Base-by-base conservation (phyloP, 2,113 vertebrate species). In the Henicopernis longicauda region DNA sequence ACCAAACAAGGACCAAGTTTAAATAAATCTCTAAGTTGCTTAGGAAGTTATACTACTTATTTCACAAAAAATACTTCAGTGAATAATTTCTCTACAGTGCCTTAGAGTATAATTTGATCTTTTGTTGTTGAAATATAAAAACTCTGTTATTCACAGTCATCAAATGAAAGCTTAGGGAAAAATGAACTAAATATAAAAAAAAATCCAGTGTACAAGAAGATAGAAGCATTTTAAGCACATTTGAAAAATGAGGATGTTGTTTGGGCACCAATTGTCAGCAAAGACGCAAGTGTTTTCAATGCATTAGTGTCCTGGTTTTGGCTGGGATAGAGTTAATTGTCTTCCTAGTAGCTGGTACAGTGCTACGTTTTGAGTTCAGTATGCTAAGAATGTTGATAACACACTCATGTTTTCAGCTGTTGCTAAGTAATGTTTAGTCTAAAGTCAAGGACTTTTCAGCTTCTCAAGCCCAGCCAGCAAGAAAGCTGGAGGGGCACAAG, bases 271-370 rank as follows among this genome's bases (percentile, higher is more conserved):
- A 27, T 9, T 15, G 25, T 18, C 18, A 77, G 25, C 22, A 76
- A 82, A 54, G 17, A 45, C 1, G 1, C 5, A 49, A 45, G 23
- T 5, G 26, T 25, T 45, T 13, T 23, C 1, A 1, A 29, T 29
- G 13, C 2, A 52, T 52, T 52, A 27, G 50, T 52, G 50, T 52
- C 26, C 50, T 16, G 50, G 26, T 27, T 52, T 52, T 4, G 0
- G 25, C 50, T 52, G 5, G 26, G 50, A 16, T 52, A 16, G 25
- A 52, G 50, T 52, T 52, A 52, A 52, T 15, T 52, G 50, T 52
- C 25, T 27, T 52, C 50, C 26, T 52, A 27, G 50, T 52, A 52
- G 50, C 50, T 52, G 26, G 14, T 27, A 52, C 50, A 10, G 50
- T 52, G 14, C 50, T 52, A 9, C 26, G 50, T 52, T 52, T 52